Base-by-base conservation (phyloP, 2,888 invertebrate species). In the Ennomos erosarius region DNA sequence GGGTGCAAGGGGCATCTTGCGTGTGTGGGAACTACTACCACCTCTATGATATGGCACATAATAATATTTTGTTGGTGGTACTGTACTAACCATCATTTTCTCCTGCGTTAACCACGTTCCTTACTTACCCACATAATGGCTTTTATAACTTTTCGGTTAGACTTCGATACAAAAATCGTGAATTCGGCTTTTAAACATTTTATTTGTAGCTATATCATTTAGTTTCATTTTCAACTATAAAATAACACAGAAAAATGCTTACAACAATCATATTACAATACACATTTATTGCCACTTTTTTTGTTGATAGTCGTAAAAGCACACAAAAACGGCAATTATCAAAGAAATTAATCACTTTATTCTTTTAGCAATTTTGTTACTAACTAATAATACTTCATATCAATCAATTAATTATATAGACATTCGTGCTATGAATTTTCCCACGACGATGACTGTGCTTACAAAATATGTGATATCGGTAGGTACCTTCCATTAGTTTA, bases 401-500 rank as follows among this genome's bases (percentile, higher is more conserved):
- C 63, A 64, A 70, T 68, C 66, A 70, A 68, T 63, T 62, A 65
- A 69, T 69, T 62, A 64, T 66, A 54, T 51, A 57, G 54, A 67
- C 52, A 67, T 62, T 50, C 64, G 56, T 61, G 62, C 65, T 53
- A 69, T 71, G 26, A 26, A 72, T 68, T 70, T 79, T 79, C 79
- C 75, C 78, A 79, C 78, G 76, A 64, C 64, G 69, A 62, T 62
- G 65, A 50, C 26, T 26, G 6, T 26, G 26, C 26, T 26, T 26
- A 4, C 26, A 26, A 26, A 26, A 26, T 26, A 26, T 26, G 26
- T 26, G 6, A 26, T 26, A 26, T 26, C 3, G 3, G 3, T 26
- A 26, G 26, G 26, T 26, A 26, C 26, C n/a, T n/a, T n/a, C n/a
- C 6, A 26, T 26, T 26, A 26, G 26, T 26, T 26, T 26, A 26